These are phyloP conservation scores for Neocrepidodera transversa DNA, from an alignment of 2,888 invertebrate species.

Conservation along the genomic window DNA sequence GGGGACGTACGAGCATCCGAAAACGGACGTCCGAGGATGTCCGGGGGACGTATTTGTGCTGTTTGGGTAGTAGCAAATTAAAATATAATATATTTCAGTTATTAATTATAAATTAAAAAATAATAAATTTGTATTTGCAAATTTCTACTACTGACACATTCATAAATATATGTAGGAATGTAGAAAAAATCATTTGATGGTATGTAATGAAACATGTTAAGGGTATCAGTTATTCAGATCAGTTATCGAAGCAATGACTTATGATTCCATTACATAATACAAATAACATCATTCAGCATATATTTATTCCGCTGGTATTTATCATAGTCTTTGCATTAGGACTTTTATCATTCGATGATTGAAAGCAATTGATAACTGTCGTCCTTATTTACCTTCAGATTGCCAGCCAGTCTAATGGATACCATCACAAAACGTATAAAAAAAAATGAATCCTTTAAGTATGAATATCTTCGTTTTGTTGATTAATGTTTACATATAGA, in stretches of 20 bases:
- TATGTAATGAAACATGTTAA: background rate
- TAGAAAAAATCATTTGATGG: too few relatives aligned
- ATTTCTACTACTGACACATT: too few relatives aligned
- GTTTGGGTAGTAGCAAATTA: too few relatives aligned
- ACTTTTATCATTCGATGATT: constrained; percentile 15
- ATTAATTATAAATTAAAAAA: too few relatives aligned
- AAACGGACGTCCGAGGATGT: too few relatives aligned
- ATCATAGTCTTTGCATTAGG: constrained; percentile 33
- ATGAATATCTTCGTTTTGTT: too few relatives aligned
- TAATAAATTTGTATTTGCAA: too few relatives aligned
- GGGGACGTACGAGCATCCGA: too few relatives aligned
- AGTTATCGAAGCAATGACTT: constrained; percentile 36
- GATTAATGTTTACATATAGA: too few relatives aligned
- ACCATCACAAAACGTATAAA: background rate
- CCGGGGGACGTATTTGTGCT: too few relatives aligned
- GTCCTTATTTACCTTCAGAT: constrained; percentile 14
- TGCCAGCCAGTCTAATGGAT: constrained; percentile 21
- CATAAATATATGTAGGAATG: too few relatives aligned
- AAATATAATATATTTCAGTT: too few relatives aligned
- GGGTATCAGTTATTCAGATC: constrained; percentile 30
- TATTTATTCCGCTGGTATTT: constrained; percentile 33
- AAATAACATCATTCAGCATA: constrained; percentile 35
- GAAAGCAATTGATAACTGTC: constrained; percentile 33
- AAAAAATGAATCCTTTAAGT: background rate
- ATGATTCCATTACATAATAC: constrained; percentile 39